Evolutionary conservation across 2,888 invertebrate genomes (phyloP).

Genomic region (Tetrapedia diversipes): DNA sequence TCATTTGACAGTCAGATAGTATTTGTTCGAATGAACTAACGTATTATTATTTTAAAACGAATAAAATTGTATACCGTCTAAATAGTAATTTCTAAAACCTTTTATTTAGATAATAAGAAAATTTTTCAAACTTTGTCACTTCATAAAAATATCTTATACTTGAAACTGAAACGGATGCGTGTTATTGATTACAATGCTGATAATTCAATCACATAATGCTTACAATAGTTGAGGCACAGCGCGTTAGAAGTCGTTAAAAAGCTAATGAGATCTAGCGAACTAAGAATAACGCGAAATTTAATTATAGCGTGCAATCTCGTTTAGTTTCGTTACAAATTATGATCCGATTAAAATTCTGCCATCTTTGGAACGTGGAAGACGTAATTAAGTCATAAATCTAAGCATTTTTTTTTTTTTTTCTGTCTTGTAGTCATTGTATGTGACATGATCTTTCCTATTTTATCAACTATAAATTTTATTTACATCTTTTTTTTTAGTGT

Average conservation of each 20-base stretch:
- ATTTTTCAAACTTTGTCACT: background rate
- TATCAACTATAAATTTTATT: no score
- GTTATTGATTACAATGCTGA: background rate
- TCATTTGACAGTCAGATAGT: no score
- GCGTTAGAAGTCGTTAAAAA: background rate
- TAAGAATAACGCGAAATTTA: conserved; percentile 24
- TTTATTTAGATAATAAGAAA: no score
- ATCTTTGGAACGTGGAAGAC: background rate
- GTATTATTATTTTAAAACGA: no score
- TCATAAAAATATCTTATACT: background rate
- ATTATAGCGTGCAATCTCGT: conserved; percentile 16
- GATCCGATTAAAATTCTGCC: conserved; percentile 4
- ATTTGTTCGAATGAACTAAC: no score
- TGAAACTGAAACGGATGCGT: background rate
- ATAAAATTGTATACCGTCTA: no score
- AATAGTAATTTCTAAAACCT: no score
- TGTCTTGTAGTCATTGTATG: no score
- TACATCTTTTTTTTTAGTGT: no score
- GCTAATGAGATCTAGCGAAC: conserved; percentile 21
- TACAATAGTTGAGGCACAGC: background rate
- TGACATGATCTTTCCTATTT: no score
- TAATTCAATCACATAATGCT: background rate
- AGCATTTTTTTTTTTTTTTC: no score
- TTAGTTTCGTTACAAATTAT: conserved; percentile 10
- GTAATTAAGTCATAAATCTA: no score